Evolutionary conservation across 2,888 invertebrate genomes (phyloP), one percentile per base, ranked within the genome.

Genomic region (Calliscelio sp.): DNA sequence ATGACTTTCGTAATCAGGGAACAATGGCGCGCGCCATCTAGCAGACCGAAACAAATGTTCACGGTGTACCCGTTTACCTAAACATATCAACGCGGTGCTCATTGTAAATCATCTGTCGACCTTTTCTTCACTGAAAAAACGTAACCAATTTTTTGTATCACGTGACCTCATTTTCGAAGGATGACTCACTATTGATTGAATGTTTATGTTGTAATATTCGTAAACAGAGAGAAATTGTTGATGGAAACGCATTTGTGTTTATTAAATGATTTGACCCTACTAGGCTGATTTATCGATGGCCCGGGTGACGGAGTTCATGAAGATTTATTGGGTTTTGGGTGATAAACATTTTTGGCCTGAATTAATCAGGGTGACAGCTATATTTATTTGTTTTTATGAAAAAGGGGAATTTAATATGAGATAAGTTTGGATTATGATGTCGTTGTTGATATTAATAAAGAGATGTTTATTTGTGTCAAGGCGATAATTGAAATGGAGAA

Each of bases 11-110:
- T 44, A 81, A 81, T 74, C 38, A 66, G 11, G 38, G 61, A 81
- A 81, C 81, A 81, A 81, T 75, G 53, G 65, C 51, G 51, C 61
- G 66, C 73, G 68, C 74, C 75, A 75, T 55, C 75, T 55, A 75
- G 38, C 51, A 14, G 16, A 22, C 20, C 18, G 25, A 32, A 16
- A 63, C 38, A 49, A 57, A 41, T 35, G 41, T 46, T 25, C 38
- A 61, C 61, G 61, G 16, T 10, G 41, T 20, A 55, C 10, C 20
- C 35, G 35, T 35, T 35, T 32, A 35, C 25, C 11, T 38, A 65
- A 75, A 44, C 20, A n/a, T 6, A 49, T 55, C 32, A 44, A 46
- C 55, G 55, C 55, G n/a, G n/a, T n/a, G n/a, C 55, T 71, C 22
- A 18, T 28, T 46, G 41, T 71, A 57, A 71, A 44, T 71, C 46